Percentiles rank a stretch among this genome's conserved stretches.
Conservation (phyloP, 2,888 invertebrate genomes). For the Apamea epomidion region DNA sequence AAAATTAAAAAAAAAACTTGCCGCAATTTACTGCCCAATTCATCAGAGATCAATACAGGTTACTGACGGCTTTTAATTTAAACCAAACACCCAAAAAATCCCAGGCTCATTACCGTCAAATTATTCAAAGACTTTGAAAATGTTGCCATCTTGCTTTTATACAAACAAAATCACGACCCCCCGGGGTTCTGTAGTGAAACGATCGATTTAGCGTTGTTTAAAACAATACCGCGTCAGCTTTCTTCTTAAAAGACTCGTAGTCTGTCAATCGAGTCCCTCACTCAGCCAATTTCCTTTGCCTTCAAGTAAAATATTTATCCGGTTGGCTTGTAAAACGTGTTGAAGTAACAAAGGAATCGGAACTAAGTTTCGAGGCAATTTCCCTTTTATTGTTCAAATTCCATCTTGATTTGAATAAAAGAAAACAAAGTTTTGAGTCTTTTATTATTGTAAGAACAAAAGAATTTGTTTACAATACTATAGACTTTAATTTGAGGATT, state of each 20-base stretch:
- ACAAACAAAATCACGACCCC: slow-evolving; percentile 36
- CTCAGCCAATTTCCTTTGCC: slow-evolving; percentile 27
- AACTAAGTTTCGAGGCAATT: slow-evolving; percentile 41
- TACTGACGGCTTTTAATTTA: neutral
- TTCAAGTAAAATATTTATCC: slow-evolving; percentile 56
- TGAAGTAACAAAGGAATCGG: slow-evolving; percentile 37
- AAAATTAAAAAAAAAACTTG: neutral
- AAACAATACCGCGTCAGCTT: slow-evolving; percentile 47
- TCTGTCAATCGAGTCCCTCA: slow-evolving; percentile 40
- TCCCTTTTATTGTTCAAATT: slow-evolving; percentile 32
- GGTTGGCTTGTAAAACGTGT: slow-evolving; percentile 37
- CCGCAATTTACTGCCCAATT: neutral
- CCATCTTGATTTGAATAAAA: slow-evolving; percentile 25
- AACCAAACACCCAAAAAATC: slow-evolving; percentile 13
- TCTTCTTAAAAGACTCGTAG: slow-evolving; percentile 29
- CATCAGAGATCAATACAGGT: neutral
- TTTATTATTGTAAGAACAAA: slow-evolving; percentile 13
- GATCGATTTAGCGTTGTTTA: slow-evolving; percentile 57
- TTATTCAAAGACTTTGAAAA: slow-evolving; percentile 51
- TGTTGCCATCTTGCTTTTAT: slow-evolving; percentile 40
- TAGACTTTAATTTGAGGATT: neutral
- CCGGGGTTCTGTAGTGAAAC: slow-evolving; percentile 26
- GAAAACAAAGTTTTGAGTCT: slow-evolving; percentile 28
- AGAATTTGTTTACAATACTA: slow-evolving; percentile 14
- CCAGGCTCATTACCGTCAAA: slow-evolving; percentile 30